phyloP scores from a whole-genome alignment of 2,113 vertebrate species.

The Echinops telfairi region DNA sequence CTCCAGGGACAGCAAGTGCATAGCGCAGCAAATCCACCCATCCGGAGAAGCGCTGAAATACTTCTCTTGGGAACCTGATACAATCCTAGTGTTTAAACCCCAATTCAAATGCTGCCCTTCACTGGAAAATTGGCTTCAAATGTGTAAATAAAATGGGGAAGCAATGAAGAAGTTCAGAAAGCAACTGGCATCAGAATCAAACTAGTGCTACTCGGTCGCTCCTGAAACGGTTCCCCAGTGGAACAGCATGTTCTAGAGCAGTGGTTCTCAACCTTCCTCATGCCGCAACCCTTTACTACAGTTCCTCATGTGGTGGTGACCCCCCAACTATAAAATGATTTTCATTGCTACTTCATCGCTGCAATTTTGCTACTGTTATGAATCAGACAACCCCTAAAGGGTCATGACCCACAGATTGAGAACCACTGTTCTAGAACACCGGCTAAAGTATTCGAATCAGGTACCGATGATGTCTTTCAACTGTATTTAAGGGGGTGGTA shows the following conservation, averaged over 20 bases:
- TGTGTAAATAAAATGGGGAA: background rate
- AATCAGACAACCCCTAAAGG: no score
- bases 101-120: conserved; percentile 29
- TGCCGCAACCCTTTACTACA: no score
- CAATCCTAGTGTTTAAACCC: conserved; percentile 22
- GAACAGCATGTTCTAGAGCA: background rate
- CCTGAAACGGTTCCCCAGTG: background rate
- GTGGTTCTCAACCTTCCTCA: no score
- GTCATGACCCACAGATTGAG: no score
- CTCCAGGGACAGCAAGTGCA: background rate
- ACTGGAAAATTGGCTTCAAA: conserved; percentile 49
- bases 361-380: no score
- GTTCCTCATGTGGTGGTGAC: no score
- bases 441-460: conserved; percentile 30
- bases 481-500: background rate
- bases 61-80: background rate
- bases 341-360: no score
- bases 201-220: background rate
- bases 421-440: background rate
- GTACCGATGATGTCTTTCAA: conserved; percentile 2
- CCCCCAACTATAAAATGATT: no score
- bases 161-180: conserved; percentile 27
- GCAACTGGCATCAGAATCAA: background rate
- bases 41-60: conserved; percentile 17
- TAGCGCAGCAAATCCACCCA: background rate